Evolutionary conservation across 64 coral and sea anemone genomes (phyloP), one percentile per base, ranked within the genome.

Genomic region (Astreopora myriophthalma): DNA sequence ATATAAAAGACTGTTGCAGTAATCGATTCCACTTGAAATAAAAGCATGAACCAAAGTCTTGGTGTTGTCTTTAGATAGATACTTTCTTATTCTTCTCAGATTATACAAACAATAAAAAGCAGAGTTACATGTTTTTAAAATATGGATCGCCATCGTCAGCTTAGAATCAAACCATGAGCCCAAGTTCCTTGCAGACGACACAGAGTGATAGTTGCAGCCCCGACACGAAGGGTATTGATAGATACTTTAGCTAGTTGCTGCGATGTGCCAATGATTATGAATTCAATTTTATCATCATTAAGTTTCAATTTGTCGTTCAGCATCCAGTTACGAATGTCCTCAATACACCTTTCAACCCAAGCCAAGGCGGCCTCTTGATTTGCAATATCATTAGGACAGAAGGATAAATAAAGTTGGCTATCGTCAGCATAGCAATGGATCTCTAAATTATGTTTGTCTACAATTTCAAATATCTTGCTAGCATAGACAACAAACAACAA

Each of bases 1-100:
- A 48, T 79, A 79, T 13, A 79, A 48, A 46, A 79, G 75, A 49
- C 34, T 27, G 22, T 51, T 79, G 22, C 75, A 79, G 24, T 79
- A 79, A 7, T 79, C 75, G 3, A 79, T 48, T 42, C 40, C 20
- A 48, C 75, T 79, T 28, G 37, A 46, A 48, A 79, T 36, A 42
- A 79, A 42, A 79, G 75, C 75, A 5, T 79, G 38, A 27, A 51
- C 39, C 75, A 79, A 48, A 13, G 42, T 27, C 23, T 79, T 79
- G 10, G 75, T 79, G 40, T 20, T 42, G 10, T 79, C 75, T 46
- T 46, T 48, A 28, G 75, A 46, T 27, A 79, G 75, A 48, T 79
- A 79, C 40, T 49, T 79, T 27, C 75, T 37, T 28, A 79, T 79
- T 8, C 75, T 10, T 26, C 75, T 51, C 24, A 79, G 36, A 51